These are phyloP conservation scores for Mantis religiosa DNA, from an alignment of 2,888 invertebrate genomes.

Conservation along the genomic window DNA sequence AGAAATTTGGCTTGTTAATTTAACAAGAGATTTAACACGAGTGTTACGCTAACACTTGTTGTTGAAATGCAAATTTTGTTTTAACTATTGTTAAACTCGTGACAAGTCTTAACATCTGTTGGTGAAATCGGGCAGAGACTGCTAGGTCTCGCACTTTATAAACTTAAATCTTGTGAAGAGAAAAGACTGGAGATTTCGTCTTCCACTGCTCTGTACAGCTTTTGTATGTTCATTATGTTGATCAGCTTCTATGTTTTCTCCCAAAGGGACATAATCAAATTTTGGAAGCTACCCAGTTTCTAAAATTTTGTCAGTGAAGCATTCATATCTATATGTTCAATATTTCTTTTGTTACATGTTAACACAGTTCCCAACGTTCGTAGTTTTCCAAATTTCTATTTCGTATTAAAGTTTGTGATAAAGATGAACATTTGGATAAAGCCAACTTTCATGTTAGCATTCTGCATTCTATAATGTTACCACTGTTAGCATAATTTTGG, in stretches of 20 bases:
- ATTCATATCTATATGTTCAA: background rate
- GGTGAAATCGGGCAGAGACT: no score
- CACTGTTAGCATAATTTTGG: background rate
- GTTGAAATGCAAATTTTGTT: no score
- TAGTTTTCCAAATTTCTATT: background rate
- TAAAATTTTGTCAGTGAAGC: background rate
- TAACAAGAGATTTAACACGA: no score
- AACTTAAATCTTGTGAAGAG: background rate
- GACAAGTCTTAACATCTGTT: no score
- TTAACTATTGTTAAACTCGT: no score
- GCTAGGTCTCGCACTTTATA: background rate
- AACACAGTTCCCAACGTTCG: background rate
- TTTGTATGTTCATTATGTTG: background rate
- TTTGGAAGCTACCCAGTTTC: no score
- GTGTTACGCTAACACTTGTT: no score
- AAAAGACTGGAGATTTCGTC: background rate
- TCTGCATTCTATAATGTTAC: background rate
- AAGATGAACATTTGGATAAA: background rate
- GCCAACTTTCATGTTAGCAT: background rate
- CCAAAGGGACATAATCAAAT: background rate
- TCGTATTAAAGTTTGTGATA: background rate
- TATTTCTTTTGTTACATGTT: background rate
- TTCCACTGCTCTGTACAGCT: background rate
- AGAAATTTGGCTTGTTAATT: no score
- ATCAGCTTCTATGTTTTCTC: background rate